Base-by-base conservation (phyloP, 1,140 invertebrate genomes). In the Leucophenga varia region DNA sequence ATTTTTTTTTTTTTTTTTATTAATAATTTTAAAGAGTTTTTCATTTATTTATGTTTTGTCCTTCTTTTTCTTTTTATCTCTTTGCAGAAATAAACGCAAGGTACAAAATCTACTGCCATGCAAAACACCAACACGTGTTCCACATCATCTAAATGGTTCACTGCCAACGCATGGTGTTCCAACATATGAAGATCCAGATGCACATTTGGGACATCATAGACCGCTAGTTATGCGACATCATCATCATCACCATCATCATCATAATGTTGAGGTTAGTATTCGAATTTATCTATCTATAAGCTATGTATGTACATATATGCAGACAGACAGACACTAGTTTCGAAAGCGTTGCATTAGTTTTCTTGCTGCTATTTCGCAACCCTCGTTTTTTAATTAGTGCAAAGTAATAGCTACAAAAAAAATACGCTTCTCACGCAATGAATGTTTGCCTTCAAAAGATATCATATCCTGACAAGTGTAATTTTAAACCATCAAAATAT, bases 81-180 rank as follows among this genome's bases (percentile, higher is more conserved):
- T 72, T 79, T 70, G 78, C 79, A 86, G 84, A 70, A 84, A 86
- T 69, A 86, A 86, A 68, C 79, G 84, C 64, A 86, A 85, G 81
- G 83, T 86, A 71, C 84, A 85, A 75, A 85, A 84, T 55, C 79
- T 86, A 53, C 75, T 86, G 52, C 84, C 84, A 16, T 86, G 84
- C 75, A 86, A 86, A 72, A 84, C 80, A 35, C 82, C 82, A 25
- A 84, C 82, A 14, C 79, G 81, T 36, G 79, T 64, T 20, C 76
- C 72, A 54, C 74, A 75, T 52, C 22, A 25, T 10, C 72, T 78
- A 45, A 80, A 74, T 20, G 73, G 61, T 36, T 71, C 50, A 51
- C 57, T 64, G 61, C 75, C 72, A 10, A 60, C 75, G 13, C 55
- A 53, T 2, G 55, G 64, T 20, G 57, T 47, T 49, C 59, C 64